Conservation (phyloP, 2,113 vertebrate species). For the Tamias sibiricus region DNA sequence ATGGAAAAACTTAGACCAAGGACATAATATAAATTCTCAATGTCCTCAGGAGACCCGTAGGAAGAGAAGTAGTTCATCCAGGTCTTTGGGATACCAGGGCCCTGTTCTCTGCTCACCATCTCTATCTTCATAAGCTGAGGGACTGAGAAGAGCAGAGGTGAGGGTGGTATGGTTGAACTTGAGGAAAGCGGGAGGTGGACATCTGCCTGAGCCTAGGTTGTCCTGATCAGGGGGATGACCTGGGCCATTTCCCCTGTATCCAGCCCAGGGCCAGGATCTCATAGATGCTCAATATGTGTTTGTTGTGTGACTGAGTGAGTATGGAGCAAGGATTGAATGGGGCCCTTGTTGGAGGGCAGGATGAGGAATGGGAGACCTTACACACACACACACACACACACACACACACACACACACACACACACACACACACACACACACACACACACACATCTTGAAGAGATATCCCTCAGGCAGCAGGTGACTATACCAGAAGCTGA, state of each 20-base stretch:
- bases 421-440: background rate
- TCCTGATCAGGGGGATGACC: background rate
- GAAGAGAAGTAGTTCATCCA: background rate
- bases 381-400: background rate
- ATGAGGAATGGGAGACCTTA: background rate
- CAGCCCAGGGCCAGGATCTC: background rate
- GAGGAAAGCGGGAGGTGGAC: background rate
- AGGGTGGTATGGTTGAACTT: background rate
- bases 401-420: background rate
- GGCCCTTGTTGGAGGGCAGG: background rate
- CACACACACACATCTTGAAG: background rate
- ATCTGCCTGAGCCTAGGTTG: background rate
- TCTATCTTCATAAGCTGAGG: background rate
- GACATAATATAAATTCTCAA: background rate
- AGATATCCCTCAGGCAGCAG: background rate
- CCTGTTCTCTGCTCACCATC: background rate
- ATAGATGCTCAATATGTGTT: background rate
- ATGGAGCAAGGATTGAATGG: background rate
- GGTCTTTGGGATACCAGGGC: background rate
- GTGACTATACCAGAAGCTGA: background rate
- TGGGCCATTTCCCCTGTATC: background rate
- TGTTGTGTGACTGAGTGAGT: background rate
- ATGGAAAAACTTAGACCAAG: background rate
- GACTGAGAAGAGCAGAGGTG: background rate
- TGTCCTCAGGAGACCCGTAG: background rate